These are phyloP conservation scores for Tortrix viridana DNA, from an alignment of 2,888 invertebrate genomes.

Conservation along the genomic window DNA sequence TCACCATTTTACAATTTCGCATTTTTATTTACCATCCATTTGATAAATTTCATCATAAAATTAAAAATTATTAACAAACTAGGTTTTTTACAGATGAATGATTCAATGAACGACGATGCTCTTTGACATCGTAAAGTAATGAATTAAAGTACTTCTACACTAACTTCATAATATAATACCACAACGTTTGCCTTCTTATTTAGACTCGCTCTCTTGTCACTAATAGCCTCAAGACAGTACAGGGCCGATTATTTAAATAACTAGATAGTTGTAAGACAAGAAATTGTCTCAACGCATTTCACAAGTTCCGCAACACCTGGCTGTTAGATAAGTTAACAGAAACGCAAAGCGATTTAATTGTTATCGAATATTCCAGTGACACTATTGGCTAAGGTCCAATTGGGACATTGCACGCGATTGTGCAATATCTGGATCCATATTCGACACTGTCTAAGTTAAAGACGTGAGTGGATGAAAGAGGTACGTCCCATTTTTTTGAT, in stretches of 20 bases:
- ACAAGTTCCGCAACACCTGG: slow-evolving; percentile 36
- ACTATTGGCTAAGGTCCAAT: slow-evolving; percentile 1
- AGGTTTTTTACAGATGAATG: too few relatives aligned
- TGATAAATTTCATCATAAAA: too few relatives aligned
- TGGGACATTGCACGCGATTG: background rate
- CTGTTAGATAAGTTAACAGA: slow-evolving; percentile 19
- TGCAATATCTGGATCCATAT: background rate
- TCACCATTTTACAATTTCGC: too few relatives aligned
- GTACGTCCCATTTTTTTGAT: too few relatives aligned
- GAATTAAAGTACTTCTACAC: too few relatives aligned
- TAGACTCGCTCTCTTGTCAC: slow-evolving; percentile 2
- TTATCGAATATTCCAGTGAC: background rate
- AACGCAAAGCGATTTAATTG: slow-evolving; percentile 16
- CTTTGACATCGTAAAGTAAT: too few relatives aligned
- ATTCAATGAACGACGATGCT: too few relatives aligned
- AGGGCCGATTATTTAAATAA: slow-evolving; percentile 34
- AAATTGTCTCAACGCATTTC: slow-evolving; percentile 34
- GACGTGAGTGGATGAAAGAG: too few relatives aligned
- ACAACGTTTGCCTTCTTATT: background rate
- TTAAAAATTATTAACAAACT: too few relatives aligned
- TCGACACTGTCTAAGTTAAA: background rate
- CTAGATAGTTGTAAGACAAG: slow-evolving; percentile 36
- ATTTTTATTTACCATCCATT: too few relatives aligned
- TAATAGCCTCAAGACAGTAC: slow-evolving; percentile 20
- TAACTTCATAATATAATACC: background rate